Base-by-base conservation (phyloP, 2,888 invertebrate species). In the Tortrix viridana region DNA sequence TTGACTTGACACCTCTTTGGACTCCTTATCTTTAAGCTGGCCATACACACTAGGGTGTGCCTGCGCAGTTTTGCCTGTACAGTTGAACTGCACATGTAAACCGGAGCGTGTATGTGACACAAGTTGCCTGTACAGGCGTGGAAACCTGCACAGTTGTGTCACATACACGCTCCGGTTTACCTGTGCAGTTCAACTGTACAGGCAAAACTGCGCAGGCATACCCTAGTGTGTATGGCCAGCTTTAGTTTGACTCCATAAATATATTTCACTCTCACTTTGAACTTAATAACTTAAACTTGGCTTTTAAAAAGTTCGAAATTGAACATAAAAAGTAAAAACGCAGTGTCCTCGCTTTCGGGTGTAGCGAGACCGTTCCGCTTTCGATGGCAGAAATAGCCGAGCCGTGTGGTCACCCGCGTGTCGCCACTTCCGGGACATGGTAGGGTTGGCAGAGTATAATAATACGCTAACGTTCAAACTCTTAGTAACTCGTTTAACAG, bases 331-430 rank as follows among this genome's bases (percentile, higher is more conserved):
- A 41, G 14, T n/a, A n/a, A 43, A 60, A 16, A 54, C 26, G 9
- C 37, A 46, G 37, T 22, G 63, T 63, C 57, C 63, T 48, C 52
- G 57, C 63, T 70, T 73, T 71, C 62, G 53, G 60, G 19, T 65
- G 67, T 67, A 67, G 68, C 73, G 77, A 74, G 78, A 79, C 77
- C 79, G 90, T 91, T 88, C 83, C 89, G 89, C 88, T 89, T 89
- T 89, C 87, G 75, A 82, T 77, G 76, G 81, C 84, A 87, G 78
- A 86, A 89, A 89, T 88, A 89, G 85, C 81, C 71, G 72, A 74
- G 73, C 78, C 76, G 80, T 71, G 79, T 76, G 82, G 75, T 72
- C 77, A 77, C 65, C 64, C 75, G 77, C 85, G 85, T 85, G 80
- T 86, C 86, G 80, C 84, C 82, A 80, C 75, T 88, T 88, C 88